Base-by-base conservation (phyloP, 2,888 invertebrate species). In the Alsophila aescularia region DNA sequence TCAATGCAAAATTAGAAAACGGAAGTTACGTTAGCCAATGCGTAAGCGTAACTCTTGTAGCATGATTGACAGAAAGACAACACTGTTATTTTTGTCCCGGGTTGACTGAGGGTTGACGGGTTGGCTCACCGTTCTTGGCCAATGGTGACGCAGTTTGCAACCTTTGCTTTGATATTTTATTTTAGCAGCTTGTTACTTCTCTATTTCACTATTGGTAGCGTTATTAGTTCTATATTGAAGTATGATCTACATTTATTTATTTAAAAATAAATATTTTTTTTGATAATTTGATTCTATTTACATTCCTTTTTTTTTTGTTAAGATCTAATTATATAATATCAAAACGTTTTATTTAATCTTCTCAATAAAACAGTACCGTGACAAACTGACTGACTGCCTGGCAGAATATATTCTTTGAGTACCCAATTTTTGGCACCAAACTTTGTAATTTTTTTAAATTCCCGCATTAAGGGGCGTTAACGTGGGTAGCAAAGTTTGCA, bases 121-220 rank as follows among this genome's bases (percentile, higher is more conserved):
- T n/a, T 74, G 74, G 67, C 70, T 73, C 8, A 16, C 14, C 66
- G 64, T 39, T 56, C 64, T 64, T 67, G 75, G 76, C 53, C 73
- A 62, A 43, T 65, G 37, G 39, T 82, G 81, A 82, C 82, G 82
- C 66, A 77, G 63, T 41, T 56, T 45, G 29, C 48, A 72, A 79
- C 80, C 82, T 82, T 81, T 77, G 55, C 43, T 57, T 67, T 58
- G 58, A 62, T 68, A 62, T 61, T 70, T 69, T 29, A 13, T 18
- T 40, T 14, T 27, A 21, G 6, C 2, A 29, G 13, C n/a, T 16
- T 16, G 9, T 42, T 13, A 31, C 31, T 12, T 32, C 32, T 42
- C 3, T 32, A 27, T 12, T 18, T 18, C 32, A 12, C 12, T 32
- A 18, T 1, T 2, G 7, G 24, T 9, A 13, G 8, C n/a, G 10